These are phyloP conservation scores for Muscidifurax raptorellus DNA, from an alignment of 1,140 invertebrate genomes.

Conservation along the genomic window DNA sequence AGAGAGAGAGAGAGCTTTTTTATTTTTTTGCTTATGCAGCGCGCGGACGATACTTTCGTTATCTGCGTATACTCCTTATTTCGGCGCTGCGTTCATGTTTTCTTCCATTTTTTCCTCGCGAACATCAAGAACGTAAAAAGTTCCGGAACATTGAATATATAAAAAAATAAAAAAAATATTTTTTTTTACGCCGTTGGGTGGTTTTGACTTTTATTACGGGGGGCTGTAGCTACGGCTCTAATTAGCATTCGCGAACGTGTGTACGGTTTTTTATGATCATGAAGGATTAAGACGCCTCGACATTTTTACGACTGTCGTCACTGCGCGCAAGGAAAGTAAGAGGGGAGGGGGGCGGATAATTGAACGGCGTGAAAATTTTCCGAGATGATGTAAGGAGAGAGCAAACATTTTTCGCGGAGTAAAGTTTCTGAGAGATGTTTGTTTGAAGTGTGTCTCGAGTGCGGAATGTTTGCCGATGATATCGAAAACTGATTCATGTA, in stretches of 20 bases:
- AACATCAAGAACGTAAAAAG: not conserved
- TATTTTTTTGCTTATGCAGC: not conserved
- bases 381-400: not conserved
- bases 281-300: not conserved
- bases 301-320: not conserved
- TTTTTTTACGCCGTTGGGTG: not conserved
- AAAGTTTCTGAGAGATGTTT: no score
- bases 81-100: not conserved
- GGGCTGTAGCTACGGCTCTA: not conserved
- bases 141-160: not conserved
- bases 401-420: no score
- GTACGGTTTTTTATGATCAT: constrained; percentile 4
- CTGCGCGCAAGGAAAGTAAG: not conserved
- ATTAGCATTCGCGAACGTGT: constrained; percentile 6
- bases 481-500: constrained; percentile 39
- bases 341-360: not conserved
- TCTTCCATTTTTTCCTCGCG: not conserved
- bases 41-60: constrained; percentile 33
- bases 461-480: not conserved
- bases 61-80: constrained; percentile 23
- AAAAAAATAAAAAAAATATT: not conserved
- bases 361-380: not conserved
- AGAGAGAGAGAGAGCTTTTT: constrained; percentile 12
- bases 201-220: constrained; percentile 15
- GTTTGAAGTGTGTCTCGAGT: no score